phyloP scores from a whole-genome alignment of 2,888 invertebrate species.

The Heteropelma amictum region DNA sequence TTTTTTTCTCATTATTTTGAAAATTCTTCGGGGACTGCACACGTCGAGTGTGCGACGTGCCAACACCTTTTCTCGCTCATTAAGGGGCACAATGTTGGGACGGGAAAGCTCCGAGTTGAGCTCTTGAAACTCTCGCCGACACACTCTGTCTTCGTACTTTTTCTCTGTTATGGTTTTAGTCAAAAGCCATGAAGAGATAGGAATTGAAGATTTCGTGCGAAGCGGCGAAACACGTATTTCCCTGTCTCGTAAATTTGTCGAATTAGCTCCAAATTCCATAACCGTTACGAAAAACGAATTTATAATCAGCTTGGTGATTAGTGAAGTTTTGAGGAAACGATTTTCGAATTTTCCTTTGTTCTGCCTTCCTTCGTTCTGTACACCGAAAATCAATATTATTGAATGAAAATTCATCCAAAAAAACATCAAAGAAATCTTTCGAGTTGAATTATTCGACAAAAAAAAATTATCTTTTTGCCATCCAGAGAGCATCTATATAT shows the following conservation, averaged over 20 bases:
- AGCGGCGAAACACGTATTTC: no score
- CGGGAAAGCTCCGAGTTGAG: background rate
- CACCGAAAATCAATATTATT: no score
- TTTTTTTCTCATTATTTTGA: slow-evolving; percentile 10
- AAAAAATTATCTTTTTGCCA: background rate
- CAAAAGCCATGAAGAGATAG: background rate
- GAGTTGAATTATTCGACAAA: background rate
- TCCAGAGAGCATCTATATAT: background rate
- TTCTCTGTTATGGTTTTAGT: background rate
- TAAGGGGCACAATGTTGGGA: slow-evolving; percentile 5
- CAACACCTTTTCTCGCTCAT: slow-evolving; percentile 47
- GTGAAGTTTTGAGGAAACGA: no score
- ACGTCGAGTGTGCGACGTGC: slow-evolving; percentile 32
- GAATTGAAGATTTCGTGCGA: background rate
- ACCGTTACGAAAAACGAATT: no score
- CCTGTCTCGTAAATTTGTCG: no score
- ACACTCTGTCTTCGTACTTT: background rate
- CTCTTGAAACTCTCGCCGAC: slow-evolving; percentile 35
- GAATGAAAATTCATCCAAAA: no score
- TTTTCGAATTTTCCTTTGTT: no score
- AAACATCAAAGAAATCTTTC: no score
- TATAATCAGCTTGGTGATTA: no score
- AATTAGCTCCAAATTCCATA: no score
- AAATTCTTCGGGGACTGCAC: slow-evolving; percentile 33
- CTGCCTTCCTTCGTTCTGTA: no score